These are phyloP conservation scores for Nasalis larvatus DNA, from an alignment of 2,113 vertebrate species.

Conservation along the genomic window DNA sequence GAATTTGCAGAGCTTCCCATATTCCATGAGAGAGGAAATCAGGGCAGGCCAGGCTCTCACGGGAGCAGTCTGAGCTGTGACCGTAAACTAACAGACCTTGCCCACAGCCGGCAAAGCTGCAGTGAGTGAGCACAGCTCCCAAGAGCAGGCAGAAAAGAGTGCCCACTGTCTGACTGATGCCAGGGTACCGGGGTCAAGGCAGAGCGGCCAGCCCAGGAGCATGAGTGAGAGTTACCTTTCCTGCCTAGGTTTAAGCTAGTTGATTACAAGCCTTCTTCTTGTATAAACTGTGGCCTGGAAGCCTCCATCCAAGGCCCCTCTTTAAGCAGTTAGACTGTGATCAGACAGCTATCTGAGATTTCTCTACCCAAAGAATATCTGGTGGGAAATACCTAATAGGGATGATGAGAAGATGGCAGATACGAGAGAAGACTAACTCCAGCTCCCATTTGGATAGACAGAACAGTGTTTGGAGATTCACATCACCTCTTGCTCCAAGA, in stretches of 20 bases:
- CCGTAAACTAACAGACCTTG: fast-evolving
- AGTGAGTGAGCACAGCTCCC: fast-evolving
- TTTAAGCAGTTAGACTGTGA: background rate
- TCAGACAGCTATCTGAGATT: background rate
- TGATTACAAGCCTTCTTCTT: background rate
- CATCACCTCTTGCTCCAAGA: too few relatives aligned
- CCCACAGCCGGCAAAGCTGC: fast-evolving
- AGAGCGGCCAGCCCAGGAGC: too few relatives aligned
- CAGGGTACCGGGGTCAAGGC: fast-evolving
- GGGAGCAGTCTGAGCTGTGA: too few relatives aligned
- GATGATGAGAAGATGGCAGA: too few relatives aligned
- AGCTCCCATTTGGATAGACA: too few relatives aligned
- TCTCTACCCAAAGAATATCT: background rate
- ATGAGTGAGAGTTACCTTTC: background rate
- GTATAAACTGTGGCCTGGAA: background rate
- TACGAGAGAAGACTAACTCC: too few relatives aligned
- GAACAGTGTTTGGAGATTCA: too few relatives aligned
- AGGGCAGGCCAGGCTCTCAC: fast-evolving
- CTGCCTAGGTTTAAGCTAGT: background rate
- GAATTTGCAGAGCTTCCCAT: background rate
- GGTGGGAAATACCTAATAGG: background rate
- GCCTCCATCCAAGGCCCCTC: background rate
- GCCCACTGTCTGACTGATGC: fast-evolving
- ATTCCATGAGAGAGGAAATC: fast-evolving
- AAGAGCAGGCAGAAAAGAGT: fast-evolving